phyloP scores from a whole-genome alignment of 2,888 invertebrate genomes.

The Oligia fasciuncula region DNA sequence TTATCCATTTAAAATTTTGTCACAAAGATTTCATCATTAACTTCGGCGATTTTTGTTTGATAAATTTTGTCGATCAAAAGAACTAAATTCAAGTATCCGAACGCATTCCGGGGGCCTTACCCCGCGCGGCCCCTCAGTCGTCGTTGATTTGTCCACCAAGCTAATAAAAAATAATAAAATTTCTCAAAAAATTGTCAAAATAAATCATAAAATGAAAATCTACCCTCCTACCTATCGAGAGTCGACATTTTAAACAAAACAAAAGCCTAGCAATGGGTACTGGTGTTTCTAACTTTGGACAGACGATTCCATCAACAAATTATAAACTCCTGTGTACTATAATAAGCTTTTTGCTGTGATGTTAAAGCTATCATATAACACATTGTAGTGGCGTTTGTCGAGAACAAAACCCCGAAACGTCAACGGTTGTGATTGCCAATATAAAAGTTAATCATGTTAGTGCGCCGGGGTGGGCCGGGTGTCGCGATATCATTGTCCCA shows the following conservation, averaged over 20 bases:
- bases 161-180: too few relatives aligned
- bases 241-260: conserved; percentile 11
- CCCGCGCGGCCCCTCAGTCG: too few relatives aligned
- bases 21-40: too few relatives aligned
- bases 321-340: conserved; percentile 13
- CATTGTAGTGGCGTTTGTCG: conserved; percentile 57
- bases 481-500: conserved; percentile 85
- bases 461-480: conserved; percentile 83
- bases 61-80: too few relatives aligned
- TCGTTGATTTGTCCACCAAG: too few relatives aligned
- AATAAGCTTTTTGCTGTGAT: conserved; percentile 25
- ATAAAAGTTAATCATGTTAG: conserved; percentile 87
- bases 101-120: too few relatives aligned
- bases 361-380: conserved; percentile 52
- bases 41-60: too few relatives aligned
- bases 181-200: too few relatives aligned
- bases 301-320: conserved; percentile 25
- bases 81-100: too few relatives aligned
- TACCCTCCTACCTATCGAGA: too few relatives aligned
- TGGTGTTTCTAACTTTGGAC: conserved; percentile 34
- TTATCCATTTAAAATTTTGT: too few relatives aligned
- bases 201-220: too few relatives aligned
- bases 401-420: conserved; percentile 72
- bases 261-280: conserved; percentile 14
- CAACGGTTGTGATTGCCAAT: conserved; percentile 80